These are phyloP conservation scores for Kobus ellipsiprymnus DNA, from an alignment of 2,113 vertebrate genomes.

Conservation along the genomic window DNA sequence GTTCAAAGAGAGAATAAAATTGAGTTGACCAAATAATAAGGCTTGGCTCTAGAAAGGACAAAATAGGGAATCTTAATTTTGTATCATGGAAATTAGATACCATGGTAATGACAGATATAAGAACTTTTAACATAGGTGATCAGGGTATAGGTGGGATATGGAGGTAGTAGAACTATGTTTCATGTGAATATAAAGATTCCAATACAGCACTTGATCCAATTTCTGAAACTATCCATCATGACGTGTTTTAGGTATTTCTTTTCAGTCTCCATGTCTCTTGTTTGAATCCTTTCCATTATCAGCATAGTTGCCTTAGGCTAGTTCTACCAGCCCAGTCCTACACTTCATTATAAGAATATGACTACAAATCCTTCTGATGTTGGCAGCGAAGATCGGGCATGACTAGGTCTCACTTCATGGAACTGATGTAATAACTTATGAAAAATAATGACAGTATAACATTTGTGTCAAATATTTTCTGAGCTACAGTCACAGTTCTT, in stretches of 20 bases:
- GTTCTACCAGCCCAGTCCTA: not conserved
- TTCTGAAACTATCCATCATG: not conserved
- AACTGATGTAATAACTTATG: not conserved
- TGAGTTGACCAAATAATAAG: not conserved
- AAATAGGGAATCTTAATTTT: not conserved
- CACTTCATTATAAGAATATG: not conserved
- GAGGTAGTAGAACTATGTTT: not conserved
- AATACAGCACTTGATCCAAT: not conserved
- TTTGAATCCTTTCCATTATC: not conserved
- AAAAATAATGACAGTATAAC: not conserved
- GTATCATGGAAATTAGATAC: not conserved
- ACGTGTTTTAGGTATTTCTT: not conserved
- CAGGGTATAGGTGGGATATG: not conserved
- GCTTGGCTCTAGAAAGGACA: not conserved
- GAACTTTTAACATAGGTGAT: not conserved
- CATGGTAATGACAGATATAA: not conserved
- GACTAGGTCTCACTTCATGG: not conserved
- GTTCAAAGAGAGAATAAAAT: not conserved
- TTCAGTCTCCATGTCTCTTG: not conserved
- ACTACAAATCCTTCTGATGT: not conserved
- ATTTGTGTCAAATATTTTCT: not conserved
- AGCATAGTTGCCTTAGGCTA: not conserved
- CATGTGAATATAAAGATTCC: not conserved
- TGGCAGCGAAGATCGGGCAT: not conserved
- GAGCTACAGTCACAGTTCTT: not conserved